These are phyloP conservation scores for Anas bernieri DNA, from an alignment of 2,797 vertebrate genomes.

Conservation along the genomic window DNA sequence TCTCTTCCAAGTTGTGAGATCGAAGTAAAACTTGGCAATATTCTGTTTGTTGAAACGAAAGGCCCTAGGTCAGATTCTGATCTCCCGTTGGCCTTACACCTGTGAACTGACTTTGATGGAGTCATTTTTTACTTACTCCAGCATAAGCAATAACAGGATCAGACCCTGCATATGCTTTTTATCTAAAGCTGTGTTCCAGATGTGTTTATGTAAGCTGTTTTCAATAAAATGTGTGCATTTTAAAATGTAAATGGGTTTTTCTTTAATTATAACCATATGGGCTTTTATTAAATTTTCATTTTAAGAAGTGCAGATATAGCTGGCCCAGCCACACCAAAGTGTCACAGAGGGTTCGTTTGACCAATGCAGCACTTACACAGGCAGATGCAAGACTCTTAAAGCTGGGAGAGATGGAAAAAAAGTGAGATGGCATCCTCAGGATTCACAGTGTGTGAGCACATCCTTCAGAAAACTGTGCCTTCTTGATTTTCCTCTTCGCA, in stretches of 20 bases:
- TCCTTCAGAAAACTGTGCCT: not conserved
- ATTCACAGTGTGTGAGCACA: not conserved
- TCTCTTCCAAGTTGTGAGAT: conserved; percentile 15
- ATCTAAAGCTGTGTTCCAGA: conserved; percentile 69
- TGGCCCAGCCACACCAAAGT: not conserved
- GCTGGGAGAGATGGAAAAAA: not conserved
- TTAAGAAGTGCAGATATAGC: conserved; percentile 34
- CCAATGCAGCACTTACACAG: not conserved
- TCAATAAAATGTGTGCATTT: conserved; percentile 61
- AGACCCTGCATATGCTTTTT: conserved; percentile 54
- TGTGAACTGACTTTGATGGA: conserved; percentile 50
- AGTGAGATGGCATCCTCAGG: not conserved
- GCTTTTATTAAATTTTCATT: conserved; percentile 62
- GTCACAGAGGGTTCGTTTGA: not conserved
- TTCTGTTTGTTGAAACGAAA: conserved; percentile 46
- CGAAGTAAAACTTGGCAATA: conserved; percentile 48
- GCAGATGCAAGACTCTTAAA: not conserved
- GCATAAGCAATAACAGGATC: conserved; percentile 45
- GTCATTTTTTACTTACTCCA: conserved; percentile 40
- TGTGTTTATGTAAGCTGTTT: conserved; percentile 68
- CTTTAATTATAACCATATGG: conserved; percentile 67
- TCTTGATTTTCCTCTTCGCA: not conserved
- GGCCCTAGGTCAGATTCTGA: conserved; percentile 37
- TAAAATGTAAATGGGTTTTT: conserved; percentile 71
- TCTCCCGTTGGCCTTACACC: conserved; percentile 53